These are phyloP conservation scores for Zosterops borbonicus DNA, from an alignment of 2,113 vertebrate species.

Conservation along the genomic window DNA sequence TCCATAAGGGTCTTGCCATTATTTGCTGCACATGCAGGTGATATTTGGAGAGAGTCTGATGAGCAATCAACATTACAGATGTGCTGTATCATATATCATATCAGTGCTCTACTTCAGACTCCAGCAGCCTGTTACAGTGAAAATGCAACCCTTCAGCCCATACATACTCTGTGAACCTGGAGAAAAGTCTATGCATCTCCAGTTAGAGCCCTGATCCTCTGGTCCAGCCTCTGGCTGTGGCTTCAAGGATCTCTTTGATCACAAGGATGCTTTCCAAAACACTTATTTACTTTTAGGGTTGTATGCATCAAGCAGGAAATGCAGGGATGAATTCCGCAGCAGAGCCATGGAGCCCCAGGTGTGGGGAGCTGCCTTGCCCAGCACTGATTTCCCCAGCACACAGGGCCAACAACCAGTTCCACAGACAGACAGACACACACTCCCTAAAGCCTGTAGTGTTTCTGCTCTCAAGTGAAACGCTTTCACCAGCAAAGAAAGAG, in stretches of 20 bases:
- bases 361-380: background rate
- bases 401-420: rapidly evolving
- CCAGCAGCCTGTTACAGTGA: background rate
- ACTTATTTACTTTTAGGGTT: background rate
- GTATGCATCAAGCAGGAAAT: background rate
- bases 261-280: background rate
- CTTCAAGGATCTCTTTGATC: background rate
- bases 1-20: background rate
- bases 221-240: rapidly evolving
- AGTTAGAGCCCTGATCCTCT: background rate
- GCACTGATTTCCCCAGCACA: background rate
- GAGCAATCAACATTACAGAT: background rate
- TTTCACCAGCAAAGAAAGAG: background rate
- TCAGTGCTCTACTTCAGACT: background rate
- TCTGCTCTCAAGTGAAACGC: background rate
- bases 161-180: background rate
- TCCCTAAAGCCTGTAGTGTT: background rate
- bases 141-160: background rate
- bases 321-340: background rate
- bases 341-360: background rate
- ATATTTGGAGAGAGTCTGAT: background rate
- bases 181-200: background rate
- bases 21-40: background rate
- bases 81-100: background rate
- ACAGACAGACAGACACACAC: background rate